Evolutionary conservation across 2,113 vertebrate genomes (phyloP).

Genomic region (Atrichornis clamosus): DNA sequence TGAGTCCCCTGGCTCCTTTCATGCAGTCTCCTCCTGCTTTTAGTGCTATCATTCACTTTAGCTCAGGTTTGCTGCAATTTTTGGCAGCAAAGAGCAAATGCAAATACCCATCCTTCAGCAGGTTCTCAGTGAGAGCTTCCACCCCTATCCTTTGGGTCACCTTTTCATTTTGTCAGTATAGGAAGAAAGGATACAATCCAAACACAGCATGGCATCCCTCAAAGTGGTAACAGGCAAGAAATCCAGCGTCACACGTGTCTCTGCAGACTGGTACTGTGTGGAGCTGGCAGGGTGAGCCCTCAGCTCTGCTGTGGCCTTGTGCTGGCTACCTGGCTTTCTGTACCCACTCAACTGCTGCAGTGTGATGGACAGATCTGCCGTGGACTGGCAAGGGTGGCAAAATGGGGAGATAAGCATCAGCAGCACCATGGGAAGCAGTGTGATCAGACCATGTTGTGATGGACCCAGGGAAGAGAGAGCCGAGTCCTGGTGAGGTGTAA

Average conservation of each 20-base stretch:
- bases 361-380: neutral
- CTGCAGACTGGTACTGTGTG: neutral
- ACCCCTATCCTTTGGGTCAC: neutral
- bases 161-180: neutral
- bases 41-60: neutral
- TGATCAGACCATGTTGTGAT: neutral
- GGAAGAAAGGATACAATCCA: neutral
- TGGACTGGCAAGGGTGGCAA: neutral
- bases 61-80: neutral
- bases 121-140: neutral
- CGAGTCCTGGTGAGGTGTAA: neutral
- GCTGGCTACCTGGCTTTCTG: neutral
- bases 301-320: accelerated
- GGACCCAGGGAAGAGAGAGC: neutral
- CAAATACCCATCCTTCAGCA: neutral
- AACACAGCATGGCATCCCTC: neutral
- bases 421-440: neutral
- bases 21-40: neutral
- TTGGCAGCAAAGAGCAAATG: neutral
- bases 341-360: neutral
- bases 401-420: neutral
- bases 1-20: neutral
- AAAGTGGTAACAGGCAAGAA: neutral
- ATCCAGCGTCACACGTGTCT: accelerated
- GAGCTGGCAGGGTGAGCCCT: neutral